Conservation (phyloP, 2,797 vertebrate species). For the Xiphorhynchus erythropygius region DNA sequence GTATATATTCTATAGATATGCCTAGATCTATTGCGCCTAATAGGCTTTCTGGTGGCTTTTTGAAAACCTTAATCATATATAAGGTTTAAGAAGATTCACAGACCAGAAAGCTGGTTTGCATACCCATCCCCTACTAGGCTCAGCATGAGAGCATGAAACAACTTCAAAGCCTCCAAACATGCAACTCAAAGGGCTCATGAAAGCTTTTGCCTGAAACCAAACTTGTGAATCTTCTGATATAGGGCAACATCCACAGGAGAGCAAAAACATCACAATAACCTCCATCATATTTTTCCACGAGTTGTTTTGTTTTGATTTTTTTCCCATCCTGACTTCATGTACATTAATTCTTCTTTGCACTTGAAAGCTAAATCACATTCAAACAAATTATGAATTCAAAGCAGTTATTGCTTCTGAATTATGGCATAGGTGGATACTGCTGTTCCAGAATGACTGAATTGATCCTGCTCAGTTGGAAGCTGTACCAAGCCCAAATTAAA, state of each 20-base stretch:
- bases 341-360: not conserved
- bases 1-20: not conserved
- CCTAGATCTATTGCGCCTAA: slow-evolving; percentile 24
- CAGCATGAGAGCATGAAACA: not conserved
- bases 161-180: slow-evolving; percentile 9
- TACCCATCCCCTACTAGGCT: not conserved
- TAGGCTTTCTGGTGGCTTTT: slow-evolving; percentile 24
- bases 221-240: not conserved
- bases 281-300: not conserved
- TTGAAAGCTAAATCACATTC: not conserved
- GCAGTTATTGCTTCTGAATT: not conserved
- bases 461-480: not conserved
- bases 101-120: not conserved
- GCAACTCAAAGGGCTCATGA: not conserved
- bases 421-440: not conserved
- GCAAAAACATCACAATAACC: not conserved
- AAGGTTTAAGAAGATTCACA: slow-evolving; percentile 13
- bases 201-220: not conserved
- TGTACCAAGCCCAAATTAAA: not conserved
- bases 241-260: not conserved
- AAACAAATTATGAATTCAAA: not conserved
- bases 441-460: not conserved
- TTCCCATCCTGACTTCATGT: not conserved
- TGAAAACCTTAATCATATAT: not conserved
- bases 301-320: not conserved